Evolutionary conservation across 2,888 invertebrate genomes (phyloP), one percentile per base, ranked within the genome.

Genomic region (Agriopis aurantiaria): DNA sequence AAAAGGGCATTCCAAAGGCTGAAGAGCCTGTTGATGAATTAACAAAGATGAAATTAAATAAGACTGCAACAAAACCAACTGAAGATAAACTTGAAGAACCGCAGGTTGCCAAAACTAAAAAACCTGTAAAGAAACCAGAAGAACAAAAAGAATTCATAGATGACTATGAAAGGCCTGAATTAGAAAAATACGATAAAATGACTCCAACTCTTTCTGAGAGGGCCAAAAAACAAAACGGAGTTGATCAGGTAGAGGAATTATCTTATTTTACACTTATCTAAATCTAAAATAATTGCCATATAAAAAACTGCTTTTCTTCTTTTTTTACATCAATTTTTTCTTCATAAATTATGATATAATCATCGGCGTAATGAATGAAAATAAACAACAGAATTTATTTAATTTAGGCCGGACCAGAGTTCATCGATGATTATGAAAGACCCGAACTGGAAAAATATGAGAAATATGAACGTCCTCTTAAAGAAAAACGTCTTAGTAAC

Each of bases 131-230:
- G 74, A 93, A 94, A 91, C 91, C 89, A 53, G 89, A 84, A 73
- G 94, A 95, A 77, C 90, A 93, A 58, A 91, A 93, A 75, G 96
- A 96, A 74, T 93, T 95, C 63, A 92, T 95, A 66, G 96, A 96
- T 52, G 97, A 97, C 88, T 97, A 97, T 83, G 97, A 97, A 85
- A 95, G 96, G 74, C 96, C 97, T 0, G 96, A 95, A 43, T 91
- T 97, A 69, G 97, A 97, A 83, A 96, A 95, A 89, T 96, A 96
- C 81, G 96, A 96, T 82, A 96, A 95, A 87, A 73, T 94, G 52
- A 89, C 93, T 78, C 94, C 94, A 60, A 90, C 93, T 57, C 85
- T 91, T 52, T 80, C 81, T 45, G 93, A 93, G 76, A 93, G 85
- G 75, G 82, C 83, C 55, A 93, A 92, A 87, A 92, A 91, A 80